Conservation (phyloP, 2,113 vertebrate species). For the Toxotes jaculatrix region DNA sequence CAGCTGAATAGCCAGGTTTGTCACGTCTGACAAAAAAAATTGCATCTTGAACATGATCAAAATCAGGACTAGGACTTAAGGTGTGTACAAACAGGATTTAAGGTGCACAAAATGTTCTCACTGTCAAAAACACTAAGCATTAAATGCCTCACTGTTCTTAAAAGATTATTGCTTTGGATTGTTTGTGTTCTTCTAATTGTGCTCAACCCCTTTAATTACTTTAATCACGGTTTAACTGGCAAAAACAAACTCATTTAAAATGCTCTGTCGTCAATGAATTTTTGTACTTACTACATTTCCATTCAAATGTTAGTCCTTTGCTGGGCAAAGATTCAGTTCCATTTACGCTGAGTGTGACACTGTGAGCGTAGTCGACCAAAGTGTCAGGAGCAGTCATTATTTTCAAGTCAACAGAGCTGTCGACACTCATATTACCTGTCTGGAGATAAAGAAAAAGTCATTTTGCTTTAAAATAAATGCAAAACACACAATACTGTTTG, state of each 20-base stretch:
- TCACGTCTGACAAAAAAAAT: no score
- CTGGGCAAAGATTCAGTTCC: slow-evolving; percentile 56
- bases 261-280: not conserved
- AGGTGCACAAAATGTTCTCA: no score
- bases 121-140: not conserved
- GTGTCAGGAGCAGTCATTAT: slow-evolving; percentile 68
- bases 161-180: not conserved
- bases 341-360: slow-evolving; percentile 60
- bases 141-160: not conserved
- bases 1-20: no score
- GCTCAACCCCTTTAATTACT: not conserved
- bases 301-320: slow-evolving; percentile 65
- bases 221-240: not conserved
- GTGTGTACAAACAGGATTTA: not conserved
- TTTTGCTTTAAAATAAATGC: not conserved
- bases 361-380: slow-evolving; percentile 63
- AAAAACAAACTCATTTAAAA: not conserved
- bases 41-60: no score
- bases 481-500: not conserved
- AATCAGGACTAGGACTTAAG: no score
- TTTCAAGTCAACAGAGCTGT: slow-evolving; percentile 34
- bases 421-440: slow-evolving; percentile 49
- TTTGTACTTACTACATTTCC: slow-evolving; percentile 80
- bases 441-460: slow-evolving; percentile 54
- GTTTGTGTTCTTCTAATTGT: not conserved